Base-by-base conservation (phyloP, 2,888 invertebrate species). In the Agonopterix alstromeriana region DNA sequence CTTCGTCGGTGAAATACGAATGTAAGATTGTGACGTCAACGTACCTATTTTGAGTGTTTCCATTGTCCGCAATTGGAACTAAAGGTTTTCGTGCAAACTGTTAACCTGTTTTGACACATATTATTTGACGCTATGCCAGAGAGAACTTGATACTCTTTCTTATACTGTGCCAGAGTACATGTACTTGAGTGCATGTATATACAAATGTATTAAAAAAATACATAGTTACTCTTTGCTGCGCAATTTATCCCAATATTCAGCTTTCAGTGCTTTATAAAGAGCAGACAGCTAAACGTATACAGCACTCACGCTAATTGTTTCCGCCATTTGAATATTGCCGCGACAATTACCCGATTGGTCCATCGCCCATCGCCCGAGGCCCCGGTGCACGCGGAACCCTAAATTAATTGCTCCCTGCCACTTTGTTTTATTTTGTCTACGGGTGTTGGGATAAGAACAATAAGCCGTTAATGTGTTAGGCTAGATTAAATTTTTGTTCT, bases 241-340 rank as follows among this genome's bases (percentile, higher is more conserved):
- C 8, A 3, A 42, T 10, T 42, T 27, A 3, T 11, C 10, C 42
- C 10, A 36, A 14, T 10, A 12, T 44, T 44, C 10, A 2, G 4
- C 11, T n/a, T 36, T 35, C 35, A 12, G 9, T 45, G 38, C 35
- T 36, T 10, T 41, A 27, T 17, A 51, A 48, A 49, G 59, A 58
- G 64, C 58, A 60, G 60, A 56, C 58, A 53, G 63, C 62, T 61
- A 69, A 76, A 71, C 73, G 62, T 66, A 70, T 75, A 67, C 64
- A 78, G 87, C 89, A 89, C 89, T 89, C 73, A 76, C 66, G 65
- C 73, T 89, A 89, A 89, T 89, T 89, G 83, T 89, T 87, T 82
- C 80, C 83, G 83, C 82, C 89, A 89, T 89, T 89, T 89, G 83
- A 88, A 88, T 88, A 89, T 88, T 84, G 83, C 84, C 71, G 68